Conservation (phyloP, 2,888 invertebrate species). For the Orthonevra nobilis region DNA sequence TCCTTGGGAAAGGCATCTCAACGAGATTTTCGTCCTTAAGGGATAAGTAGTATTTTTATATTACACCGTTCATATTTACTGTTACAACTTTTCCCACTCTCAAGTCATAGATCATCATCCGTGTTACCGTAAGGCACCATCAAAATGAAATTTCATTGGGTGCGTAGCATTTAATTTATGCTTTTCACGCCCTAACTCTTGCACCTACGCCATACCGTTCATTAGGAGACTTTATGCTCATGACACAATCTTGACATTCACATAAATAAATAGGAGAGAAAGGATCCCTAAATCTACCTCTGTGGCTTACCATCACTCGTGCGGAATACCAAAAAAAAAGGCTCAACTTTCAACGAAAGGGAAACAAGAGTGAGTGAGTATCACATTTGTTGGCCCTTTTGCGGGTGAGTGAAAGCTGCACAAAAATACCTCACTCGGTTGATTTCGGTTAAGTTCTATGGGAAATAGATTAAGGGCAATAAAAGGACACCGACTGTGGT, state of each 20-base stretch:
- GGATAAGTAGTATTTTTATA: slow-evolving; percentile 27
- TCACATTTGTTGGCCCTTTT: slow-evolving; percentile 25
- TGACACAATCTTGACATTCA: slow-evolving; percentile 20
- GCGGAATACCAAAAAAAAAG: background rate
- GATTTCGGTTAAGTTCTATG: slow-evolving; percentile 41
- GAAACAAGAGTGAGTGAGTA: slow-evolving; percentile 12
- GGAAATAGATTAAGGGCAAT: slow-evolving; percentile 57
- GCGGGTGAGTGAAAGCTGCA: slow-evolving; percentile 15
- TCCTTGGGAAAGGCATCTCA: background rate
- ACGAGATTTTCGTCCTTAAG: slow-evolving; percentile 7
- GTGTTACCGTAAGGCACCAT: slow-evolving; percentile 11
- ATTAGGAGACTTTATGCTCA: slow-evolving; percentile 3
- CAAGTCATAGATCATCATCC: slow-evolving; percentile 46
- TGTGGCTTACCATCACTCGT: background rate
- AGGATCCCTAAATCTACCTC: too few relatives aligned
- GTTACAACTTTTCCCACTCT: slow-evolving; percentile 1
- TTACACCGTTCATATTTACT: slow-evolving; percentile 12
- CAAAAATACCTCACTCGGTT: background rate
- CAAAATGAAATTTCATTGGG: slow-evolving; percentile 32
- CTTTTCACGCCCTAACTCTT: slow-evolving; percentile 27
- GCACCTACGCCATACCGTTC: too few relatives aligned
- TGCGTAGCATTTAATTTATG: slow-evolving; percentile 33
- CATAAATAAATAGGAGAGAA: slow-evolving; percentile 18
- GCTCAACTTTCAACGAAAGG: background rate
- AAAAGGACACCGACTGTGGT: slow-evolving; percentile 48